These are phyloP conservation scores for Ciconia boyciana DNA, from an alignment of 2,113 vertebrate species.

Conservation along the genomic window DNA sequence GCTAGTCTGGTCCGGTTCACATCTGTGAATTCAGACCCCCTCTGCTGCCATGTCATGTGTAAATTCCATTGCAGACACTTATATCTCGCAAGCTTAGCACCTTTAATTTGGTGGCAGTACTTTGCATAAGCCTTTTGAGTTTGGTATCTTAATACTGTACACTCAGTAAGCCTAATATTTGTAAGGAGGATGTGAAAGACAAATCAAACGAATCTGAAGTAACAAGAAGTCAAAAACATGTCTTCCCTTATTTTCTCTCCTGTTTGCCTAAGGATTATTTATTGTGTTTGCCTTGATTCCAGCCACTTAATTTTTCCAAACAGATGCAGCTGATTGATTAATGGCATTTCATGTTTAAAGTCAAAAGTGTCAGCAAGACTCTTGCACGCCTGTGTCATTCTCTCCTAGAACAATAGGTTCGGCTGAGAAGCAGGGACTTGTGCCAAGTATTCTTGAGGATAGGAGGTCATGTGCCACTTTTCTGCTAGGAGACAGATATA, in stretches of 20 bases:
- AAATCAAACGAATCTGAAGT: conserved; percentile 63
- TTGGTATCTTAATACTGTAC: not conserved
- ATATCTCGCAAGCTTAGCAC: conserved; percentile 24
- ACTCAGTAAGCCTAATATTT: not conserved
- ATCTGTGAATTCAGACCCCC: conserved; percentile 5
- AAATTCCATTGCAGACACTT: conserved; percentile 27
- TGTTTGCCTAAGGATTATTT: conserved; percentile 79
- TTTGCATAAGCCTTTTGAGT: conserved; percentile 19
- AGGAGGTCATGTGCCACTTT: conserved; percentile 78
- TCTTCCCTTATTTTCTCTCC: conserved; percentile 52
- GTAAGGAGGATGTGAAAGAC: not conserved
- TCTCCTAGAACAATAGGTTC: conserved; percentile 77
- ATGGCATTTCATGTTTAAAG: conserved; percentile 79
- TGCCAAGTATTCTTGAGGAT: conserved; percentile 83
- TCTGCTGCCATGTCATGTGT: not conserved
- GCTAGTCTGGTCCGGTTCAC: not conserved
- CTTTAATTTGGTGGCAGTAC: conserved; percentile 21
- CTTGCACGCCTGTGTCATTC: conserved; percentile 74
- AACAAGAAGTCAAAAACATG: conserved; percentile 64
- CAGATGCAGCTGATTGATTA: conserved; percentile 84
- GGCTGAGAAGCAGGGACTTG: conserved; percentile 72
- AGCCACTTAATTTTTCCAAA: conserved; percentile 79
- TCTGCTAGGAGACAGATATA: conserved; percentile 78
- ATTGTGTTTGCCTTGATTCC: conserved; percentile 77
- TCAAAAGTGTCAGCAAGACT: conserved; percentile 84